Base-by-base conservation (phyloP, 2,113 vertebrate species). In the Cochlearius cochlearius region DNA sequence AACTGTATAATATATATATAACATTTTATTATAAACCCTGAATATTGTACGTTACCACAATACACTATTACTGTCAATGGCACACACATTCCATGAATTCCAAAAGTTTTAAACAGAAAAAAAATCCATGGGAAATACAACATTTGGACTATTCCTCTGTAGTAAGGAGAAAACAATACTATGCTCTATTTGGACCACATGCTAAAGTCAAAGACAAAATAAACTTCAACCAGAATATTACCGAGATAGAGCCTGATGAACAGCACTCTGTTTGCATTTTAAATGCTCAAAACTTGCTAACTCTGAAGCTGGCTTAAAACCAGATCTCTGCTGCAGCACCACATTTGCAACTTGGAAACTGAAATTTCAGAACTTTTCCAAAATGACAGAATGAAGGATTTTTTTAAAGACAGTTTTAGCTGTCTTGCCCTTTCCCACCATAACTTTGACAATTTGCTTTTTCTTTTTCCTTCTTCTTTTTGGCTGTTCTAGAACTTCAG, bases 311-410 rank as follows among this genome's bases (percentile, higher is more conserved):
- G 86, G 80, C 89, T 91, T 55, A 36, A 69, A 89, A 62, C 59
- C 92, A 92, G 66, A 59, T 39, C 73, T 96, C 84, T 90, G 69
- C 74, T 90, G 66, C 74, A 90, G 41, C 50, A 27, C 34, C 77
- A 56, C 3, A 0, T 74, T 91, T 88, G 74, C 91, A 79, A 62
- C 77, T 82, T 76, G 53, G 77, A 94, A 94, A 85, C 49, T 17
- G 45, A 97, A 91, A 95, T 82, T 97, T 92, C 91, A 78, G 88
- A 96, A 97, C 80, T 94, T 96, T 62, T 94, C 86, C 81, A 92
- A 94, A 92, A 56, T 88, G 96, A 96, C 91, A 97, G 92, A 75
- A 78, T 81, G 80, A 91, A 86, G 6, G 80, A 36, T 55, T 77
- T 62, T 87, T 92, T 69, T 50, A 8, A 83, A 93, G 66, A 81